Percentiles rank a stretch among this genome's conserved stretches.
phyloP scores from a whole-genome alignment of 1,140 invertebrate genomes.

The Cherax quadricarinatus region DNA sequence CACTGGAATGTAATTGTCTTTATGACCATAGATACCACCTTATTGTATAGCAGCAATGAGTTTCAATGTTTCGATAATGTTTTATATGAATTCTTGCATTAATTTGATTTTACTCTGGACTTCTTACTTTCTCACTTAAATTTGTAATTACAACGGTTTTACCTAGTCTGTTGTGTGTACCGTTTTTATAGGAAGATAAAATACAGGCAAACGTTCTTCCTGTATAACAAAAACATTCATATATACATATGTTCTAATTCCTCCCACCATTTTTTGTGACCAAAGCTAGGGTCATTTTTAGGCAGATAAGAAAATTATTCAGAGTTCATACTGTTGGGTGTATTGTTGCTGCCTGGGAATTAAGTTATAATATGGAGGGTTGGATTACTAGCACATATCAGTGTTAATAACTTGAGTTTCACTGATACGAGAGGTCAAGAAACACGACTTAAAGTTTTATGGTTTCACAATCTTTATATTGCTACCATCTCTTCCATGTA shows the following conservation, averaged over 20 bases:
- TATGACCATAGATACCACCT: neutral
- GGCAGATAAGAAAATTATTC: neutral
- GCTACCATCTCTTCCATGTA: neutral
- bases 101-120: neutral
- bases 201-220: no score
- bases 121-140: neutral
- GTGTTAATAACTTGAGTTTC: neutral
- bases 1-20: neutral
- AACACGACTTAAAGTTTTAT: neutral
- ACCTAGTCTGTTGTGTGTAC: no score
- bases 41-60: neutral
- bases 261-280: neutral
- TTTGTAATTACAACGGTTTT: no score
- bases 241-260: neutral
- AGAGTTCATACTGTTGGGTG: neutral
- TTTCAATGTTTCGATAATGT: neutral
- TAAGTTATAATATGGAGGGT: neutral
- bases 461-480: neutral
- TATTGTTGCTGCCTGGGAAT: neutral
- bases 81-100: neutral
- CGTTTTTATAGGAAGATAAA: no score
- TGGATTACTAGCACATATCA: neutral
- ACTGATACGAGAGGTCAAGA: neutral
- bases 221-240: no score
- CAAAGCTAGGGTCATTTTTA: neutral